Base-by-base conservation (phyloP, 2,888 invertebrate genomes). In the Villa cingulata region DNA sequence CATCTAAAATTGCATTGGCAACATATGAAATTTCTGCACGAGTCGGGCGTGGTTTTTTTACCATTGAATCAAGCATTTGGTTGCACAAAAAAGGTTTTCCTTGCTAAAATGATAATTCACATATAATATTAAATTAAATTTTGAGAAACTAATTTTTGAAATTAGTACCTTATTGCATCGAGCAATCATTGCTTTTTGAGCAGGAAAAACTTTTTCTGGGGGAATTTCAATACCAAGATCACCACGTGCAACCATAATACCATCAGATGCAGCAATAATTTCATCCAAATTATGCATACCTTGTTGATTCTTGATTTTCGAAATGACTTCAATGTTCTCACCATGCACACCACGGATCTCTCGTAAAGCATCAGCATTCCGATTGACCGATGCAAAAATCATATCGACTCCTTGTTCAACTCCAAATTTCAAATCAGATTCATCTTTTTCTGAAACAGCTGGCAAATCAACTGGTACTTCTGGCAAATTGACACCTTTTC, bases 221-320 rank as follows among this genome's bases (percentile, higher is more conserved):
- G 84, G 83, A 50, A 86, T 81, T 65, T 85, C 84, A 58, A 84
- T 80, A 50, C 85, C 83, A 53, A 86, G 70, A 62, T 84, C 83
- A 55, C 85, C 86, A 51, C 86, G 74, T 19, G 86, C 85, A 1
- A 87, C 81, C 80, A 85, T 84, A 43, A 88, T 78, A 48, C 84
- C 86, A 65, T 88, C 86, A 3, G 80, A 74, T 16, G 72, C 78
- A 12, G 65, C 62, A 20, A 86, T 78, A 54, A 86, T 85, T 56
- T 80, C 80, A 59, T 84, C 81, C 51, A 85, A 74, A 61, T 80
- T 78, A 42, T 74, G 71, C 56, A 81, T 72, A 17, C 83, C 84
- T 64, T 92, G 89, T 62, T 92, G 90, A 70, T 94, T 94, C 71
- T 96, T 95, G 59, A 96, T 91, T 72, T 96, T 96, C 54, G 94